Evolutionary conservation across 2,888 invertebrate genomes (phyloP).

Genomic region (Apotomis capreana): DNA sequence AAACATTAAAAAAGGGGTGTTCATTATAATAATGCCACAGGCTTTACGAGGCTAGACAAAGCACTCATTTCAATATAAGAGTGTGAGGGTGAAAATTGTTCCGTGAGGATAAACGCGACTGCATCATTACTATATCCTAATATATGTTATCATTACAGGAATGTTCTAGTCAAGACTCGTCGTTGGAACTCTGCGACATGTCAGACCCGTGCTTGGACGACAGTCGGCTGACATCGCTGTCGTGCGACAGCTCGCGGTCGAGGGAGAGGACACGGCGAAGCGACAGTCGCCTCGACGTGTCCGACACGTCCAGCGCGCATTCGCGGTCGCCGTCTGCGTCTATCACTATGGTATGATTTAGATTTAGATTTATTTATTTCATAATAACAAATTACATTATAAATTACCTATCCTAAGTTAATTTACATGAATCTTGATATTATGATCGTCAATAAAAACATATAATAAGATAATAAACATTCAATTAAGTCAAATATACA

Average conservation of each 20-base stretch:
- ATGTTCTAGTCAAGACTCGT: constrained; percentile 82
- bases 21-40: too few species aligned
- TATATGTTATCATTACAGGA: constrained; percentile 63
- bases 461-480: too few species aligned
- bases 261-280: constrained; percentile 75
- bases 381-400: too few species aligned
- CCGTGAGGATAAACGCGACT: neutral
- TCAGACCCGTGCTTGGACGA: constrained; percentile 68
- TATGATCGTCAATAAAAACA: too few species aligned
- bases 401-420: too few species aligned
- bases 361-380: too few species aligned
- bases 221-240: constrained; percentile 75
- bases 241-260: constrained; percentile 75
- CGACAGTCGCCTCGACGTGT: constrained; percentile 76
- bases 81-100: neutral
- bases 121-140: neutral
- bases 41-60: too few species aligned
- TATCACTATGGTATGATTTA: constrained; percentile 75
- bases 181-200: constrained; percentile 77
- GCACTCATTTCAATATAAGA: neutral
- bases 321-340: constrained; percentile 77
- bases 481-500: too few species aligned
- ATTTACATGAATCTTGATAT: too few species aligned
- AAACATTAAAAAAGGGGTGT: too few species aligned
- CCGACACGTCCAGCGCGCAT: constrained; percentile 76